A percentile compares a stretch with the other conserved stretches of the same genome.
Conservation (phyloP, 2,888 invertebrate species). For the Shargacucullia verbasci region DNA sequence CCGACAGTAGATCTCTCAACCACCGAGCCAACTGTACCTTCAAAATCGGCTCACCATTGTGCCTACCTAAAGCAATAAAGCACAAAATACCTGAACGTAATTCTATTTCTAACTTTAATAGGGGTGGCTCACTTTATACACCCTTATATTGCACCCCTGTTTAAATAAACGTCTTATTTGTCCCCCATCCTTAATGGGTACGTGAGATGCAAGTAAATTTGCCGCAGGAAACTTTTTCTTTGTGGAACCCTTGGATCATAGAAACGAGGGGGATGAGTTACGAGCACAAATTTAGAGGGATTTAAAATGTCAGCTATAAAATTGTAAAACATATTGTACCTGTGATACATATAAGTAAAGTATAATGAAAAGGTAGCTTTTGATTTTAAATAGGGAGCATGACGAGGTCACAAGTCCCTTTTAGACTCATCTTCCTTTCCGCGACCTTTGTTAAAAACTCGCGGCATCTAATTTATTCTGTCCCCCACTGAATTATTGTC, state of each 20-base stretch:
- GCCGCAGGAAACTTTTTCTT: constrained; percentile 56
- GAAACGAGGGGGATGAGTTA: constrained; percentile 7
- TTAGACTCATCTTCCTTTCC: constrained; percentile 1
- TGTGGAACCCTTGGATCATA: constrained; percentile 6
- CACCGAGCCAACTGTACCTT: too few species aligned
- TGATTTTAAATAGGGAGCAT: too few species aligned
- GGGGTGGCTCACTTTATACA: constrained; percentile 33
- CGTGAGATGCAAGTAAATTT: constrained; percentile 62
- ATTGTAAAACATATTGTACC: too few species aligned
- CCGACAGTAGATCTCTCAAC: too few species aligned
- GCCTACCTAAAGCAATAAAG: constrained; percentile 10
- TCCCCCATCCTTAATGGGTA: constrained; percentile 58
- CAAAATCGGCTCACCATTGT: background rate
- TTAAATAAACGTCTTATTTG: constrained; percentile 58
- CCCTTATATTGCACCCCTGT: constrained; percentile 40
- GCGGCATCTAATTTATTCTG: constrained; percentile 56
- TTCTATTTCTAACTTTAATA: constrained; percentile 42
- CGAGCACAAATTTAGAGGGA: background rate
- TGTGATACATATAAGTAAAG: too few species aligned
- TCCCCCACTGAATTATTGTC: constrained; percentile 67
- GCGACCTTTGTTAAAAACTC: constrained; percentile 32
- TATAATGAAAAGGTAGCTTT: too few species aligned
- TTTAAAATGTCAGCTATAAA: too few species aligned
- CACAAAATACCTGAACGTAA: constrained; percentile 32
- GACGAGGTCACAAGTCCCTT: background rate